Conservation (phyloP, 2,797 vertebrate genomes). For the Prunella strophiata region DNA sequence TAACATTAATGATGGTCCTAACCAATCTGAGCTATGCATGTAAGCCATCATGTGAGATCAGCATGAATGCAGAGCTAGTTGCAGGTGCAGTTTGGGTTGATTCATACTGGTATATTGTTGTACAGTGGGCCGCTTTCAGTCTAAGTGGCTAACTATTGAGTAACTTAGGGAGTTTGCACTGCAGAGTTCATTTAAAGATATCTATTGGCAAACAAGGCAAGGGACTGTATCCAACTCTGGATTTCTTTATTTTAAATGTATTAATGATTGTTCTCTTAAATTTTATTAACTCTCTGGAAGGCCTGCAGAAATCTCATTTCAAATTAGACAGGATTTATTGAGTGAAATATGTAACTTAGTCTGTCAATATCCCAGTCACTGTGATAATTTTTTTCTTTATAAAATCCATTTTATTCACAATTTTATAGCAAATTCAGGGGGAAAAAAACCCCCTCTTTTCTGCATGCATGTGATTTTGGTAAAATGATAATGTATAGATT, state of each 20-base stretch:
- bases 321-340: neutral
- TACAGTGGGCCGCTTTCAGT: neutral
- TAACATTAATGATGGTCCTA: neutral
- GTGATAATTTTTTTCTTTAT: neutral
- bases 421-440: neutral
- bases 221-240: neutral
- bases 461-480: neutral
- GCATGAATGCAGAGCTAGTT: neutral
- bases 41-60: neutral
- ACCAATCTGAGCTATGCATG: neutral
- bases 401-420: neutral
- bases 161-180: neutral
- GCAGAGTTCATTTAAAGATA: neutral
- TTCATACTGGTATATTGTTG: neutral
- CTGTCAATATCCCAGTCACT: neutral
- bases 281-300: neutral
- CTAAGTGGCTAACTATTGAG: neutral
- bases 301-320: neutral
- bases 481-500: neutral
- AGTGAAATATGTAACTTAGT: neutral
- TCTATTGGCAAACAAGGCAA: neutral
- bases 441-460: neutral
- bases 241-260: constrained; percentile 22
- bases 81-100: neutral
- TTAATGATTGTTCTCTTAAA: neutral